phyloP scores from a whole-genome alignment of 2,888 invertebrate species.

The Beris morrisii region DNA sequence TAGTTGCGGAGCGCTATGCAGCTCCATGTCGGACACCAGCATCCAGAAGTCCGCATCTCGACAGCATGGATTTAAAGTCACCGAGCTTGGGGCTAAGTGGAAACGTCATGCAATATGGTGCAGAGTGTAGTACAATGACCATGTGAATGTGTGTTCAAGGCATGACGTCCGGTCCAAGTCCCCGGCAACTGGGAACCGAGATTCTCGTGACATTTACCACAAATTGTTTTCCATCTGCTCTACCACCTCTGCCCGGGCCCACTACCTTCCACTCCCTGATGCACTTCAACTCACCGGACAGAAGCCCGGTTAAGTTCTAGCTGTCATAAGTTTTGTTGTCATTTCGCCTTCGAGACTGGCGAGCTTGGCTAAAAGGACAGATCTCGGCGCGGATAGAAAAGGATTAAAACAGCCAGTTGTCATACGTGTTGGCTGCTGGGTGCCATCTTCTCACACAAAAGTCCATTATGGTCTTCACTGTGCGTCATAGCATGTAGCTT shows the following conservation, averaged over 20 bases:
- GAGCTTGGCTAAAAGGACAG: neutral
- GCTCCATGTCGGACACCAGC: too few species aligned
- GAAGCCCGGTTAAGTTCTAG: slow-evolving; percentile 16
- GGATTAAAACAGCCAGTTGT: slow-evolving; percentile 37
- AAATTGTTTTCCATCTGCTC: slow-evolving; percentile 11
- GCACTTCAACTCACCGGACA: slow-evolving; percentile 1
- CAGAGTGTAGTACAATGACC: too few species aligned
- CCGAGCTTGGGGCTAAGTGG: slow-evolving; percentile 24
- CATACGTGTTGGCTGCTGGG: slow-evolving; percentile 28
- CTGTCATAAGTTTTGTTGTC: slow-evolving; percentile 26
- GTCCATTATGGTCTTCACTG: slow-evolving; percentile 1
- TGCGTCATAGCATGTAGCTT: slow-evolving; percentile 32
- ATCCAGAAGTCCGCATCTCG: slow-evolving; percentile 7
- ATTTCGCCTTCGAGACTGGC: neutral
- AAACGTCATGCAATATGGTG: slow-evolving; percentile 13
- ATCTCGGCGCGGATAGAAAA: slow-evolving; percentile 11
- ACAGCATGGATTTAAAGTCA: slow-evolving; percentile 27
- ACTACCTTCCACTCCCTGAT: slow-evolving; percentile 6
- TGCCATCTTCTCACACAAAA: slow-evolving; percentile 34
- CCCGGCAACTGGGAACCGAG: neutral
- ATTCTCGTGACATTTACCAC: slow-evolving; percentile 25
- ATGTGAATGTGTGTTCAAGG: too few species aligned
- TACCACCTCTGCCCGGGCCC: neutral
- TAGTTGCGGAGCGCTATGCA: too few species aligned
- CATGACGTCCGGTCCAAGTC: too few species aligned